Evolutionary conservation across 2,888 invertebrate species (phyloP).

Genomic region (Aphodius granarius): DNA sequence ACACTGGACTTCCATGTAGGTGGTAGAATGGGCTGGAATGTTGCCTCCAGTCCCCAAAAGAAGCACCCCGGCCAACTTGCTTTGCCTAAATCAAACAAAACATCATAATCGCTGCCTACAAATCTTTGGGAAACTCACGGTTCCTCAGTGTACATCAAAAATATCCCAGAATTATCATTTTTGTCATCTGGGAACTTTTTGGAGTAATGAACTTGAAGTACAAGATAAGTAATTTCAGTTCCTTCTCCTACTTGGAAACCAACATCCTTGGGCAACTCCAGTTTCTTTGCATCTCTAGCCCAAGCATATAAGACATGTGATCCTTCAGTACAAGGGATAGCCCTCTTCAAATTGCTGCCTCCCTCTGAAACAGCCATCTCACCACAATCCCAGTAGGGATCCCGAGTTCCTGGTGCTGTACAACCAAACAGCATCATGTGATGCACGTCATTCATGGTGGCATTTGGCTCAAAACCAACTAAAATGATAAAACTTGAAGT

Average conservation of each 20-base stretch:
- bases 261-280: constrained; percentile 81
- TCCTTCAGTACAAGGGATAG: constrained; percentile 75
- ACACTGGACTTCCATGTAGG: constrained; percentile 93
- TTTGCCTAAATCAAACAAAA: constrained; percentile 64
- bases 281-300: constrained; percentile 87
- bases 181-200: constrained; percentile 59
- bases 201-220: constrained; percentile 76
- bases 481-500: constrained; percentile 42
- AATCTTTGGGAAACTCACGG: constrained; percentile 69
- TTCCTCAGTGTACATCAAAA: constrained; percentile 74
- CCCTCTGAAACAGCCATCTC: constrained; percentile 73
- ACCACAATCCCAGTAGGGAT: constrained; percentile 87
- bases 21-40: constrained; percentile 69
- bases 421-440: constrained; percentile 95
- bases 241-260: constrained; percentile 89
- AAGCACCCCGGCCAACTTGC: constrained; percentile 88
- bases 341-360: constrained; percentile 55
- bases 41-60: constrained; percentile 85
- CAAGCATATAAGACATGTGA: constrained; percentile 90
- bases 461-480: constrained; percentile 93
- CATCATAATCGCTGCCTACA: too few species aligned
- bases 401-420: constrained; percentile 71
- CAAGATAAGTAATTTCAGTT: constrained; percentile 83
- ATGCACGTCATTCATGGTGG: constrained; percentile 87
- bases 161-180: constrained; percentile 84